Conservation (phyloP, 1,140 invertebrate species). For the Pissodes strobi region DNA sequence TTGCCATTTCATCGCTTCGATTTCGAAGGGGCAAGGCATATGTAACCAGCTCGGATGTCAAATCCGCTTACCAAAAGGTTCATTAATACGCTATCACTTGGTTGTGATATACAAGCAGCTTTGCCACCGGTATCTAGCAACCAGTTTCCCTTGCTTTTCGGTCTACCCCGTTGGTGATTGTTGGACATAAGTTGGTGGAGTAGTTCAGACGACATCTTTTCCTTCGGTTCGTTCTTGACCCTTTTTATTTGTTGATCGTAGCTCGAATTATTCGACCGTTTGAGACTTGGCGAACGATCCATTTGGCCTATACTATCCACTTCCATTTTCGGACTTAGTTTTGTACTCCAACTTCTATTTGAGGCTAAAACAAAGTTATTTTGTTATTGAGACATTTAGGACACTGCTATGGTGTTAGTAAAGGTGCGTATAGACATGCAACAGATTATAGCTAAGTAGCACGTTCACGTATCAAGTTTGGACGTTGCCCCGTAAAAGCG, state of each 20-base stretch:
- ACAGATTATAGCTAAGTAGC: no score
- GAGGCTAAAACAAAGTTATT: slow-evolving; percentile 28
- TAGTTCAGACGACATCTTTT: slow-evolving; percentile 56
- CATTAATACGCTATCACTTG: slow-evolving; percentile 80
- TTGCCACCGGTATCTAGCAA: slow-evolving; percentile 48
- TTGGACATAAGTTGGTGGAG: slow-evolving; percentile 61
- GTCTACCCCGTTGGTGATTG: slow-evolving; percentile 49
- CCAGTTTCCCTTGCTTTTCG: slow-evolving; percentile 49
- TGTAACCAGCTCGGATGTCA: slow-evolving; percentile 88
- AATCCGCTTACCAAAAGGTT: slow-evolving; percentile 90
- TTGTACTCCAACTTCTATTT: slow-evolving; percentile 37
- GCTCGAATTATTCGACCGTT: slow-evolving; percentile 44
- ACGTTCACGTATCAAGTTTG: no score
- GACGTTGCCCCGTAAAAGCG: no score
- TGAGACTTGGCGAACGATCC: slow-evolving; percentile 37
- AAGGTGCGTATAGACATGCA: not conserved
- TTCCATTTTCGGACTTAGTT: slow-evolving; percentile 31
- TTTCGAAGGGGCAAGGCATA: slow-evolving; percentile 73
- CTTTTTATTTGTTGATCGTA: slow-evolving; percentile 48
- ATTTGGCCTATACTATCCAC: slow-evolving; percentile 25
- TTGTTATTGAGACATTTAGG: not conserved
- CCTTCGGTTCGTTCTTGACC: slow-evolving; percentile 49
- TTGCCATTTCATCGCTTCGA: slow-evolving; percentile 45
- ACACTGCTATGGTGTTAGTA: not conserved
- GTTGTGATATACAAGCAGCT: slow-evolving; percentile 53